Percentiles rank a stretch among this genome's conserved stretches.
These are phyloP conservation scores for Chionoecetes opilio DNA, from an alignment of 1,140 invertebrate species.

Conservation along the genomic window DNA sequence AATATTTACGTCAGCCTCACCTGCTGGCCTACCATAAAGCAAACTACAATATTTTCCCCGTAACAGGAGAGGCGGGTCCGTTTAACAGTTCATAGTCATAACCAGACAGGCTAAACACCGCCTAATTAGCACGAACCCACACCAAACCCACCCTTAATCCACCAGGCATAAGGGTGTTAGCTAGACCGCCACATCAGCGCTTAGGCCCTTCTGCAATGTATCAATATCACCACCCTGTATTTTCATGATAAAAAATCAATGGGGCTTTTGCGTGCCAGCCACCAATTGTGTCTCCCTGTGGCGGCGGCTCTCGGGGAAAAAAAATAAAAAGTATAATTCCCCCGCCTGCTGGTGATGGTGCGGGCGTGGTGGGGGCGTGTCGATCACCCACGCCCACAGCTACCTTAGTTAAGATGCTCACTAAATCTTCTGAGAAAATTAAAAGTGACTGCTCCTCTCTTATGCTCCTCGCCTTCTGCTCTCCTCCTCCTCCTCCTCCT, in stretches of 20 bases:
- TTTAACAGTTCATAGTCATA: slow-evolving; percentile 75
- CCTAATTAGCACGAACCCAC: slow-evolving; percentile 45
- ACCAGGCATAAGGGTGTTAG: neutral
- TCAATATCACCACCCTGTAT: slow-evolving; percentile 71
- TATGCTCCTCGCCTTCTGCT: no score
- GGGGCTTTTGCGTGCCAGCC: slow-evolving; percentile 72
- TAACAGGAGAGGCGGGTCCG: slow-evolving; percentile 76
- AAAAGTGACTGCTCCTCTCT: neutral
- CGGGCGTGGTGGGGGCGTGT: slow-evolving; percentile 44
- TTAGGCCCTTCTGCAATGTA: slow-evolving; percentile 49
- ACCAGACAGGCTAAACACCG: slow-evolving; percentile 45
- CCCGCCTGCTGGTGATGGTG: slow-evolving; percentile 49
- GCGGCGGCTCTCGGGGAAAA: slow-evolving; percentile 12
- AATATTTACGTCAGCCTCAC: slow-evolving; percentile 73
- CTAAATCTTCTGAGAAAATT: slow-evolving; percentile 54
- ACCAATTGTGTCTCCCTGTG: slow-evolving; percentile 69
- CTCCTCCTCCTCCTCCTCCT: neutral
- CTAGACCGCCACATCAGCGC: neutral
- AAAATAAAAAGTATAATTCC: slow-evolving; percentile 72
- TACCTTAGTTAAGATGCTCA: slow-evolving; percentile 54
- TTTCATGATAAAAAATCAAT: slow-evolving; percentile 80
- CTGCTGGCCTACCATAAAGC: slow-evolving; percentile 60
- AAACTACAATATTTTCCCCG: slow-evolving; percentile 69
- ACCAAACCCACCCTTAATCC: neutral
- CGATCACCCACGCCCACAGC: slow-evolving; percentile 47